phyloP scores from a whole-genome alignment of 1,140 invertebrate species.

The Palaemon carinicauda region DNA sequence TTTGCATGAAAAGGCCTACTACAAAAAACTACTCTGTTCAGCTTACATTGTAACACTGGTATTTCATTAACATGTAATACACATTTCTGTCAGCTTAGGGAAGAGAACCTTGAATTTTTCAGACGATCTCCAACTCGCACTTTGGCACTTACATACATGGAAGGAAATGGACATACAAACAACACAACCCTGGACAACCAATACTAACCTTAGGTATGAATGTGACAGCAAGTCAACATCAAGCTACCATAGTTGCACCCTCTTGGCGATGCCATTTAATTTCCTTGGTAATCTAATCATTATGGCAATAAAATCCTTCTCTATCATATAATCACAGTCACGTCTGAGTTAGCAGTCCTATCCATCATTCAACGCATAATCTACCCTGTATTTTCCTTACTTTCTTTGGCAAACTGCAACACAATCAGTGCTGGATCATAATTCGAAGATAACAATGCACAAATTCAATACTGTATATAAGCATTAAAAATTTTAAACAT shows the following conservation, averaged over 20 bases:
- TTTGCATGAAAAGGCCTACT: not conserved
- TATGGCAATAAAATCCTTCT: no score
- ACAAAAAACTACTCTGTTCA: no score
- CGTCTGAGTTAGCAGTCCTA: no score
- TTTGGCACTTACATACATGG: not conserved
- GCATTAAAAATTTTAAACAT: not conserved
- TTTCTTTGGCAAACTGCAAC: no score
- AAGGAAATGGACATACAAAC: conserved; percentile 13
- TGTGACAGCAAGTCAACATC: not conserved
- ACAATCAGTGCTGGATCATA: no score
- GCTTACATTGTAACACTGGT: no score
- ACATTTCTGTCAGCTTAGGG: not conserved
- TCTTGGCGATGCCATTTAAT: not conserved
- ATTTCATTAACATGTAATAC: not conserved
- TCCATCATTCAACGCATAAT: no score
- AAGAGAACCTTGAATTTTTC: not conserved
- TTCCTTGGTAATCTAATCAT: no score
- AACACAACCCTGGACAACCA: conserved; percentile 48
- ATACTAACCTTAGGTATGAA: not conserved
- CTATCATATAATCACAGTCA: no score
- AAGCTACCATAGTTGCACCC: not conserved
- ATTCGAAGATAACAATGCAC: no score
- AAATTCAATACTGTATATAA: no score
- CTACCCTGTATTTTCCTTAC: no score
- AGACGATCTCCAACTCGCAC: not conserved